A percentile compares a stretch with the other conserved stretches of the same genome.
phyloP scores from a whole-genome alignment of 2,888 invertebrate genomes.

The Caenorhabditis sp. region DNA sequence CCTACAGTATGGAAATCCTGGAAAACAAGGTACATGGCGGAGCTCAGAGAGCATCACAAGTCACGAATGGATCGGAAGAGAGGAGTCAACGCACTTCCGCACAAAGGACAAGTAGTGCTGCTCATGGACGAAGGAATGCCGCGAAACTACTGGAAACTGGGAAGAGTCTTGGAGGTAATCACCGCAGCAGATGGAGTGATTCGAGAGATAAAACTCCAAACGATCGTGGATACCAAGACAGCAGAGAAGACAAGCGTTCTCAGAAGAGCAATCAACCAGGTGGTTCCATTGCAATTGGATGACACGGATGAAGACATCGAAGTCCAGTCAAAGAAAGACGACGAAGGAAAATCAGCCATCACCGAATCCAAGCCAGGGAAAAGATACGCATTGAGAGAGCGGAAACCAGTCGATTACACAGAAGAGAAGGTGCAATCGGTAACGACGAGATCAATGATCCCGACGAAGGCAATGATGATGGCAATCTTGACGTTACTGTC shows the following conservation, averaged over 20 bases:
- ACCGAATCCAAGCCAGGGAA: background rate
- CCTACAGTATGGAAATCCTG: slow-evolving; percentile 37
- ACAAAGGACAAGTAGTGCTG: slow-evolving; percentile 12
- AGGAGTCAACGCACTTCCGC: background rate
- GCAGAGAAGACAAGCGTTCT: background rate
- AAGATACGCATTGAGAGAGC: slow-evolving; percentile 4
- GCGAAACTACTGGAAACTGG: slow-evolving; percentile 25
- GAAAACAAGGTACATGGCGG: slow-evolving; percentile 8
- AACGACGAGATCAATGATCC: no score
- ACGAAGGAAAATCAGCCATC: background rate
- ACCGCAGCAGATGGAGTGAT: background rate
- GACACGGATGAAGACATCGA: background rate
- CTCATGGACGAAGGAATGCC: slow-evolving; percentile 13
- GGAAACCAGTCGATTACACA: slow-evolving; percentile 6
- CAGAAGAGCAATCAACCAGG: background rate
- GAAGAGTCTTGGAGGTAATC: background rate
- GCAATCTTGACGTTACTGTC: background rate
- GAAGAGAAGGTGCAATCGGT: background rate
- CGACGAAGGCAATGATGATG: background rate
- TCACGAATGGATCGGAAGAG: slow-evolving; percentile 3
- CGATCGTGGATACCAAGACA: background rate
- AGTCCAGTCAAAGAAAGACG: background rate
- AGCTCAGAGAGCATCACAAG: slow-evolving; percentile 30
- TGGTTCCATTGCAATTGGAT: background rate
- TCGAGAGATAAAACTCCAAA: slow-evolving; percentile 9